Evolutionary conservation across 2,797 vertebrate species (phyloP).

Genomic region (Natrix natrix): DNA sequence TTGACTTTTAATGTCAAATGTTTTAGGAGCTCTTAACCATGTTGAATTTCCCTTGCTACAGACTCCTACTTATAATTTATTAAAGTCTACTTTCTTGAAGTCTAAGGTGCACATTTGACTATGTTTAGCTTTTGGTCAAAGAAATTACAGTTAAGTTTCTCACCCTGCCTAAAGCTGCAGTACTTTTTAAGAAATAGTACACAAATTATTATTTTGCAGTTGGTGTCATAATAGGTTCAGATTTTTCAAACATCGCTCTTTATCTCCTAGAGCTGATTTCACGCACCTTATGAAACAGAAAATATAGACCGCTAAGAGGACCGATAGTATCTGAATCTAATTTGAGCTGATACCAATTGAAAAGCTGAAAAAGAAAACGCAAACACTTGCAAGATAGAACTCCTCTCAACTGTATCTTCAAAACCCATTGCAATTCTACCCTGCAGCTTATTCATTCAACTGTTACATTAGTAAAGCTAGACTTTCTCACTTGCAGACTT

Average conservation of each 20-base stretch:
- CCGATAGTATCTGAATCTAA: constrained; percentile 23
- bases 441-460: constrained; percentile 34
- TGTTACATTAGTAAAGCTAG: constrained; percentile 41
- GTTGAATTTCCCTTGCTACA: not conserved
- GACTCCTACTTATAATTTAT: not conserved
- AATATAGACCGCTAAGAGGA: not conserved
- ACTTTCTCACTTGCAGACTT: constrained; percentile 49
- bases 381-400: constrained; percentile 17
- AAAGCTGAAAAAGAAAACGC: constrained; percentile 41
- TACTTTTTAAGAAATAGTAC: constrained; percentile 19
- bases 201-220: not conserved
- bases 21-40: not conserved
- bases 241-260: constrained; percentile 21
- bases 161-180: not conserved
- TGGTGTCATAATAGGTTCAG: constrained; percentile 9
- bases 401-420: constrained; percentile 42
- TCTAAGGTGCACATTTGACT: not conserved
- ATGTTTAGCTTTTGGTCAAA: not conserved
- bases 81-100: not conserved
- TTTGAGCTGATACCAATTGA: constrained; percentile 31
- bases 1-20: not conserved
- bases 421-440: constrained; percentile 35
- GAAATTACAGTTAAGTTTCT: not conserved
- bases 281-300: constrained; percentile 28
- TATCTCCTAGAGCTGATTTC: constrained; percentile 11